Base-by-base conservation (phyloP, 2,797 vertebrate species). In the Lindbergichthys nudifrons region DNA sequence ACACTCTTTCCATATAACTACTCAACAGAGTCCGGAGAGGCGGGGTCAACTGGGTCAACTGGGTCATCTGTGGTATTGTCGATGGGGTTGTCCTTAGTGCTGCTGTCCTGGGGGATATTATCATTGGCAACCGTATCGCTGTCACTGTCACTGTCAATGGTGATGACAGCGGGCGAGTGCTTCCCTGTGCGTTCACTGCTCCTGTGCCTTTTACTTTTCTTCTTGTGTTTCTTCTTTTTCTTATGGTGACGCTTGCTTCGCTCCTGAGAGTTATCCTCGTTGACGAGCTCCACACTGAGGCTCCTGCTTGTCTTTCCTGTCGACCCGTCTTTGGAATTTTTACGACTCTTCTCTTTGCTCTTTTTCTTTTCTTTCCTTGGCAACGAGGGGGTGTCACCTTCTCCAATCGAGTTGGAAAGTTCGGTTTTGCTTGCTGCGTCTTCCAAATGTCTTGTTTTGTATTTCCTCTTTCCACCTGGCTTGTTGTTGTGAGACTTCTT, bases 211-310 rank as follows among this genome's bases (percentile, higher is more conserved):
- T 90, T 94, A 67, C 95, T 95, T 85, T 96, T 99, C 85, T 94
- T 98, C 89, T 96, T 98, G 83, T 96, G 96, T 71, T 97, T 98
- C 84, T 96, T 97, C 91, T 96, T 98, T 77, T 96, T 98, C 90
- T 96, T 97, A 75, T 96, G 96, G 67, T 95, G 95, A 70, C 88
- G 95, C 43, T 73, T 95, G 75, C 64, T 84, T 48, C 86, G 75
- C 15, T 96, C 95, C 0, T 82, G 48, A 4, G 86, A 73, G 86
- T 92, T 95, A n/a, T 94, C 94, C 85, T 96, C 96, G 0, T 92
- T 95, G 59, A 96, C 77, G 5, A 96, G 95, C 89, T 98, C 96
- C 51, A 95, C 93, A 18, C 96, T 97, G n/a, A 92, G 87, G 76
- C 97, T 97, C 63, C 95, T 91, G 62, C 93, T 87, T 50, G 72